Conservation (phyloP, 2,797 vertebrate genomes). For the Rhyacichthys aspro region DNA sequence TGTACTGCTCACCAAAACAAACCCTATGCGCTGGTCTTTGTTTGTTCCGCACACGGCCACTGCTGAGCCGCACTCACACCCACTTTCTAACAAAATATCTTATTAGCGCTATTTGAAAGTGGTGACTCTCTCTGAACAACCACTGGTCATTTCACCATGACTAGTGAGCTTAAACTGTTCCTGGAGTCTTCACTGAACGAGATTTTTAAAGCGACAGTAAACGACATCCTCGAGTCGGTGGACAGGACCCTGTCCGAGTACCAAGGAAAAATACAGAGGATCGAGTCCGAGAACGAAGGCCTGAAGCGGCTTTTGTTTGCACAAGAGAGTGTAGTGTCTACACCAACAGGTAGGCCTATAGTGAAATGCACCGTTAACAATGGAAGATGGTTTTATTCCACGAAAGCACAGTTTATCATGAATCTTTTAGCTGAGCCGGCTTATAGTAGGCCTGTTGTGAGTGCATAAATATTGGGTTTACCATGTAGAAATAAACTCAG, state of each 20-base stretch:
- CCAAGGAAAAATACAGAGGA: slow-evolving; percentile 72
- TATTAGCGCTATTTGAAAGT: not conserved
- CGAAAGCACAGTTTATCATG: not conserved
- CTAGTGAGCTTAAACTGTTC: slow-evolving; percentile 68
- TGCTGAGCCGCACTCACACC: slow-evolving; percentile 38
- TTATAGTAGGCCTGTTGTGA: no score
- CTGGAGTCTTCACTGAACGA: slow-evolving; percentile 80
- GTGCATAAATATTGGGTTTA: no score
- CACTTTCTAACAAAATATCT: slow-evolving; percentile 9
- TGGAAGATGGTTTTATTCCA: not conserved
- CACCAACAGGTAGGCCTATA: slow-evolving; percentile 50
- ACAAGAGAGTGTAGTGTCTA: slow-evolving; percentile 38
- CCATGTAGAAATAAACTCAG: not conserved
- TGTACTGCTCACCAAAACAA: not conserved
- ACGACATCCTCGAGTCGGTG: slow-evolving; percentile 79
- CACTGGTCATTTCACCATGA: slow-evolving; percentile 48
- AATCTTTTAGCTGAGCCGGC: not conserved
- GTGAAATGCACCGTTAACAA: not conserved
- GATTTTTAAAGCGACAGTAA: slow-evolving; percentile 80
- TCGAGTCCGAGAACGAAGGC: slow-evolving; percentile 77
- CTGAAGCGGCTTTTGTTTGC: slow-evolving; percentile 70
- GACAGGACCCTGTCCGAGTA: slow-evolving; percentile 78
- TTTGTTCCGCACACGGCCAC: slow-evolving; percentile 72
- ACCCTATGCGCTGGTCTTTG: slow-evolving; percentile 60
- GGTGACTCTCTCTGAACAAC: not conserved